These are phyloP conservation scores for Chloromyia formosa DNA, from an alignment of 2,888 invertebrate species.

Conservation along the genomic window DNA sequence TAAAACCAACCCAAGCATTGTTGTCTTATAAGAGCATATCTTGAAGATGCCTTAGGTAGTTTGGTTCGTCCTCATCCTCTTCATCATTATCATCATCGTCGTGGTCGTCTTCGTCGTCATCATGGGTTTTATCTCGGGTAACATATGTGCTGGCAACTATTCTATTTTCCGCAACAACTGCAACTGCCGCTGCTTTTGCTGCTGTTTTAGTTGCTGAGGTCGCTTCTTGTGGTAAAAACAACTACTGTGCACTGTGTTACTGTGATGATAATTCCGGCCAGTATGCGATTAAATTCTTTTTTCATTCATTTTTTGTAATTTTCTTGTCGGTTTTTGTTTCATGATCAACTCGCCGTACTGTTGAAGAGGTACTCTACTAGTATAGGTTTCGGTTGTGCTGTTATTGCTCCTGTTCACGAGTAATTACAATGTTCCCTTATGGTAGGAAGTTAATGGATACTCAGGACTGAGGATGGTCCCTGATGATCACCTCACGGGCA, in stretches of 20 bases:
- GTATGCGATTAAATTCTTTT: slow-evolving; percentile 48
- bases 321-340: slow-evolving; percentile 48
- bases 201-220: slow-evolving; percentile 1
- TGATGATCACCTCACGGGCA: slow-evolving; percentile 44
- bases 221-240: slow-evolving; percentile 3
- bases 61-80: background rate
- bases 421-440: slow-evolving; percentile 50
- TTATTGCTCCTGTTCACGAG: slow-evolving; percentile 46
- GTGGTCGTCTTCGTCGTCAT: slow-evolving; percentile 14
- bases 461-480: slow-evolving; percentile 40
- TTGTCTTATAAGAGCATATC: slow-evolving; percentile 6
- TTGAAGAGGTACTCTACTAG: slow-evolving; percentile 42
- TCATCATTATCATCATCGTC: background rate
- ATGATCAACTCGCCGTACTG: slow-evolving; percentile 21
- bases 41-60: slow-evolving; percentile 14
- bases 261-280: slow-evolving; percentile 33
- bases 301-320: slow-evolving; percentile 47
- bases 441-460: slow-evolving; percentile 48
- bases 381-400: background rate
- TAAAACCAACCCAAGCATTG: background rate
- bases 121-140: slow-evolving; percentile 1
- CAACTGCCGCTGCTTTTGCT: slow-evolving; percentile 41
- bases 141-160: slow-evolving; percentile 21
- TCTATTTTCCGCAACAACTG: slow-evolving; percentile 16
- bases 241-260: slow-evolving; percentile 22